These are phyloP conservation scores for Cettia cetti DNA, from an alignment of 2,113 vertebrate genomes.

Conservation along the genomic window DNA sequence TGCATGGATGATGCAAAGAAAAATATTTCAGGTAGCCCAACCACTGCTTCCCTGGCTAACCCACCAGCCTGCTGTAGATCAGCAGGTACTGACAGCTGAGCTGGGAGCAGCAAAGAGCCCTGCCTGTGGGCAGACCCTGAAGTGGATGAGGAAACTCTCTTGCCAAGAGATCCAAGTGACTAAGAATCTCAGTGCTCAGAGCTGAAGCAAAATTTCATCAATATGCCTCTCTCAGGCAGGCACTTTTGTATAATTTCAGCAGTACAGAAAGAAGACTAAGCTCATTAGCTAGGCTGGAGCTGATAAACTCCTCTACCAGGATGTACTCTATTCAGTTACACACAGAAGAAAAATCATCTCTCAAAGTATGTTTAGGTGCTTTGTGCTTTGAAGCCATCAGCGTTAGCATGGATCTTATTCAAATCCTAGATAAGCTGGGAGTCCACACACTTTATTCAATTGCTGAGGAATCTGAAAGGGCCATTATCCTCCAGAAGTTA, in stretches of 20 bases:
- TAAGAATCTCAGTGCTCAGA: background rate
- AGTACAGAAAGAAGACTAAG: background rate
- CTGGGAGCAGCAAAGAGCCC: background rate
- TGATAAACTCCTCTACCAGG: background rate
- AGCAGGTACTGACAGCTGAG: background rate
- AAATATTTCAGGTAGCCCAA: background rate
- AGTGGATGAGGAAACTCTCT: background rate
- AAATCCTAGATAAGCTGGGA: background rate
- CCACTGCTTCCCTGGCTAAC: background rate
- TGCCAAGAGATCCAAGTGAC: accelerated
- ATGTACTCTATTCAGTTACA: background rate
- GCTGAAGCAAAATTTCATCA: background rate
- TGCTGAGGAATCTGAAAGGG: background rate
- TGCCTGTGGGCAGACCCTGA: accelerated
- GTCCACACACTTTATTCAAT: background rate
- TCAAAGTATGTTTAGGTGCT: background rate
- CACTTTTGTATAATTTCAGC: background rate
- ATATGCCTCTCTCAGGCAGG: background rate
- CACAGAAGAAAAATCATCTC: background rate
- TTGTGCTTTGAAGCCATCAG: background rate
- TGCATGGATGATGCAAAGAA: background rate
- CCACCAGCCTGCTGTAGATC: accelerated
- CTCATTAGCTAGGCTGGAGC: background rate
- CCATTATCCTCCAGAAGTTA: background rate
- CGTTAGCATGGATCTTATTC: background rate